Evolutionary conservation across 1,140 invertebrate species (phyloP), one percentile per base, ranked within the genome.

Genomic region (Drosophila repleta): DNA sequence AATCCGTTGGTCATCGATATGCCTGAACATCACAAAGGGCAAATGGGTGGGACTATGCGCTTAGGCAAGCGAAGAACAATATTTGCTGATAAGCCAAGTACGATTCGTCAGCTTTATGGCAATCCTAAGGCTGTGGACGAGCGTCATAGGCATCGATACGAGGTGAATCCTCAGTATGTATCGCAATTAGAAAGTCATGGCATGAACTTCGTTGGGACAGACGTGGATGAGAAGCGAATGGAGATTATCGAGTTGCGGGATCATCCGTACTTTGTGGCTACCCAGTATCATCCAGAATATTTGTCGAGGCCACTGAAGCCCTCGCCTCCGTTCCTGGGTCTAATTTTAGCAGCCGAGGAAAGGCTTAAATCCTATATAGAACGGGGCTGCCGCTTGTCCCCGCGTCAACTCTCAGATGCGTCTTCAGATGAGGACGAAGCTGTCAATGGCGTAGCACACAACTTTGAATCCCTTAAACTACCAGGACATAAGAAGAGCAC

Each of bases 241-340:
- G 99, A 98, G 93, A 96, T 96, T 29, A 94, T 95, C 15, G 95
- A 95, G 91, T 92, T 96, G 24, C 93, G 93, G 49, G 93, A 93
- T 72, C 98, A 99, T 93, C 96, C 96, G 0, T 99, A 97, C 91
- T 99, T 97, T 92, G 96, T 99, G 11, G 97, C 96, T 0, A 98
- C 98, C 0, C 99, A 99, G 92, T 99, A 96, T 92, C 99, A 99
- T 92, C 99, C 99, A 0, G 99, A 99, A 92, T 99, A 99, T 92
- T 93, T 99, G 52, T 98, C 97, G 0, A 94, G 98, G 1, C 98
- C 99, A 0, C 92, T 99, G 53, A 96, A 96, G 73, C 98, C 99
- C 0, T 99, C 97, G 32, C 97, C 99, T 3, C 98, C 98, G 4
- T 99, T 99, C 90, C 92, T 99, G 61, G 99, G 99, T 56, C 93